These are phyloP conservation scores for Adineta ricciae DNA, from an alignment of 2,888 invertebrate genomes.

Conservation along the genomic window DNA sequence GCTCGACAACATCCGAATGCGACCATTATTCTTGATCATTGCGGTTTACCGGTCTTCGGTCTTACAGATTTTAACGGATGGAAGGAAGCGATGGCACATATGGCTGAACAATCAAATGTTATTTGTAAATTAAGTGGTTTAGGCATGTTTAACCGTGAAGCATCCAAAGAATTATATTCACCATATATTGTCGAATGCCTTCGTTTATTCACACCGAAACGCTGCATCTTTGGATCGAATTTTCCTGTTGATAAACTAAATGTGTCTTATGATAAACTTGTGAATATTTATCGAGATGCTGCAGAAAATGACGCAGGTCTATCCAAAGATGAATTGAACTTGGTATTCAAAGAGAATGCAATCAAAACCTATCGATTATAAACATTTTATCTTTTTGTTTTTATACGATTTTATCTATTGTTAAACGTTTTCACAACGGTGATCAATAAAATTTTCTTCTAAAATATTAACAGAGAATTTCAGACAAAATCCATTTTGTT, in stretches of 20 bases:
- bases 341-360: neutral
- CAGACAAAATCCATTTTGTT: no score
- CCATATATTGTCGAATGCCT: neutral
- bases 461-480: no score
- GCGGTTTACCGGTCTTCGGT: neutral
- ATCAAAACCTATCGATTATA: neutral
- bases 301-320: neutral
- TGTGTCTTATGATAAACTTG: neutral
- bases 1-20: neutral
- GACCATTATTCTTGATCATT: neutral
- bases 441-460: no score
- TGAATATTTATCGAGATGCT: neutral
- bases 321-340: neutral
- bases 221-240: neutral
- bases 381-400: neutral
- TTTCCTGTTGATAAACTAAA: conserved; percentile 5
- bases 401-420: no score
- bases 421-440: no score
- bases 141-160: neutral
- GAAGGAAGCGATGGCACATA: neutral
- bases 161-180: neutral
- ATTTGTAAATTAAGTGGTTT: conserved; percentile 5
- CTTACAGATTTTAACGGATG: neutral
- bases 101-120: neutral
- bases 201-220: neutral